Evolutionary conservation across 1,140 invertebrate species (phyloP).

Genomic region (Amyelois transitella): DNA sequence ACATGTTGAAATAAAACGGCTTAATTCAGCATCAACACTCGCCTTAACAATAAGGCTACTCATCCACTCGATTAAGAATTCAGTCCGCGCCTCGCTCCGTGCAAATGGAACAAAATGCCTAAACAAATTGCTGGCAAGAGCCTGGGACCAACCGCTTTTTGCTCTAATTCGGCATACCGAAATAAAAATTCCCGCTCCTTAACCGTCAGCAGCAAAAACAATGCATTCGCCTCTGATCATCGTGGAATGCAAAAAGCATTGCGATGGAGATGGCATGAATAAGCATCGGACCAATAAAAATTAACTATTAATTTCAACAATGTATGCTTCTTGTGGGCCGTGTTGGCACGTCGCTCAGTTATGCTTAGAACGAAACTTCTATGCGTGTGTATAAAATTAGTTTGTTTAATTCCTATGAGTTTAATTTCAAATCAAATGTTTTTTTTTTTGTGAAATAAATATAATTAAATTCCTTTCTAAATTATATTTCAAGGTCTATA

Average conservation of each 20-base stretch:
- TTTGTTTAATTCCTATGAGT: no score
- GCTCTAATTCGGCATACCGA: constrained; percentile 72
- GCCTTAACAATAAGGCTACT: background rate
- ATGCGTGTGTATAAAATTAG: no score
- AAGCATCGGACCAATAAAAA: constrained; percentile 10
- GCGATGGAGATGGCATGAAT: constrained; percentile 24
- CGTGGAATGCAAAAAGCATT: constrained; percentile 43
- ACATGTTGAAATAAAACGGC: no score
- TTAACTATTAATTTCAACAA: constrained; percentile 3
- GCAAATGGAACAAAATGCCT: constrained; percentile 65
- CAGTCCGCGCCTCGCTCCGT: constrained; percentile 25
- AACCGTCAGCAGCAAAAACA: constrained; percentile 49
- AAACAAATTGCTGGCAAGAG: constrained; percentile 60
- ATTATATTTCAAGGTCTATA: no score
- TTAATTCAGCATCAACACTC: background rate
- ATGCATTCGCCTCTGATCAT: constrained; percentile 20
- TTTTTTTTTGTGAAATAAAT: no score
- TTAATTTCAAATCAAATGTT: no score
- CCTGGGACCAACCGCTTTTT: constrained; percentile 62
- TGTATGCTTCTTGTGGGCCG: background rate
- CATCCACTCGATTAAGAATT: constrained; percentile 46
- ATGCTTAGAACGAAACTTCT: no score
- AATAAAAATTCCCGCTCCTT: constrained; percentile 70
- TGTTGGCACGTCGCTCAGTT: background rate
- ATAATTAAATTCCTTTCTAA: no score